Base-by-base conservation (phyloP, 1,140 invertebrate species). In the Planococcus citri region DNA sequence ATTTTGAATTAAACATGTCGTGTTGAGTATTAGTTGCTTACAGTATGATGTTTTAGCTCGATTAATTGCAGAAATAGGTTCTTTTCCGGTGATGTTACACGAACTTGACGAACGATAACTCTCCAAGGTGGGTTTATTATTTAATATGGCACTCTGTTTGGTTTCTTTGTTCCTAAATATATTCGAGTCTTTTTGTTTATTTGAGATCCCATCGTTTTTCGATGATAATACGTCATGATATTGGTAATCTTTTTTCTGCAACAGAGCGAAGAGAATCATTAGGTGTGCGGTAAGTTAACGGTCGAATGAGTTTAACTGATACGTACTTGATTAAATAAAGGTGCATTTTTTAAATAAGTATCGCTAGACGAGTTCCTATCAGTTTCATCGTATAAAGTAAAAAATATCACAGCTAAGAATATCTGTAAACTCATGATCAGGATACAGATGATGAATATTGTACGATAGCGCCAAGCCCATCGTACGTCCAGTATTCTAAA, bases 21-120 rank as follows among this genome's bases (percentile, higher is more conserved):
- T 85, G 79, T 94, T 89, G 72, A 88, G 86, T 78, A 96, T 88
- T 77, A 88, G 80, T 79, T 92, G 83, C 79, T 94, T 95, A 80
- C 94, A 97, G 72, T 82, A 78, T 79, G 88, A 86, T 71, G 89
- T 91, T 80, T 89, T 90, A 57, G 94, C 92, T 75, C 94, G 83
- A 74, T 88, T 87, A 70, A 96, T 85, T 51, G 94, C 93, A 71
- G 92, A 95, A 72, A 94, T 83, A 68, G 92, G 89, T 81, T 97
- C 93, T 78, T 86, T 86, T 69, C 82, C 83, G 71, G 76, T 83
- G 60, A 94, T 86, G 74, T 92, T 85, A 83, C 92, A 96, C 71
- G 79, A 75, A 70, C 90, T 88, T 70, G 80, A 82, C 80, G 93
- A 94, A 77, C 76, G 70, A 72, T 73, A 68, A 73, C n/a, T n/a